Evolutionary conservation across 2,797 vertebrate genomes (phyloP), one percentile per base, ranked within the genome.

Genomic region (Acanthiza pusilla): DNA sequence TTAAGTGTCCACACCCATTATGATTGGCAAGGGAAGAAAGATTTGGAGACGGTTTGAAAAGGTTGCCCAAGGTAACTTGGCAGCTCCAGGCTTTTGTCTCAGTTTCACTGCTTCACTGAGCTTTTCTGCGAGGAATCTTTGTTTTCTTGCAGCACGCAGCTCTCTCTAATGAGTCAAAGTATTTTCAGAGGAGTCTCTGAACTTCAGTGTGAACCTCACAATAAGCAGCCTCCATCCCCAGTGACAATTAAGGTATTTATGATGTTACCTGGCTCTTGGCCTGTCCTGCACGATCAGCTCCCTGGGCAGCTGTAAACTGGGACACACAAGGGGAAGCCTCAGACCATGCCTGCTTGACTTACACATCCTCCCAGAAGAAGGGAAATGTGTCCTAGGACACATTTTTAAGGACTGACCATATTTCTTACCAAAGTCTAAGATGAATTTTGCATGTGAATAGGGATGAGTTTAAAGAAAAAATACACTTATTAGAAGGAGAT

Each of bases 31-130:
- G 50, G 74, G 95, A 94, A 96, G 78, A 96, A 96, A 93, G 95
- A 72, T 77, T 92, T 91, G 67, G 88, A 95, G 81, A 45, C 0
- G 0, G 72, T 75, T 93, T 81, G 60, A 71, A 90, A 95, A 89
- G 83, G 91, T 95, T 95, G 91, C 94, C 95, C 92, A 89, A 93
- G 95, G 94, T 95, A 91, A 96, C 68, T 93, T 96, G 90, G 94
- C 89, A 90, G 62, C 71, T 81, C 50, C 26, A 74, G 42, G 75
- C 70, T 92, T 96, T 94, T 95, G 81, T 89, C 88, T 95, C 68
- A n/a, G 55, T 85, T 92, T 81, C 78, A 77, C 45, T 74, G 81
- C 62, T 89, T 89, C 0, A 1, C 55, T 43, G 82, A 63, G 43
- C 25, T 76, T 91, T 92, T 89, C 70, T 85, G 71, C 1, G 1